These are phyloP conservation scores for Tachysurus fulvidraco DNA, from an alignment of 2,113 vertebrate genomes.

Conservation along the genomic window DNA sequence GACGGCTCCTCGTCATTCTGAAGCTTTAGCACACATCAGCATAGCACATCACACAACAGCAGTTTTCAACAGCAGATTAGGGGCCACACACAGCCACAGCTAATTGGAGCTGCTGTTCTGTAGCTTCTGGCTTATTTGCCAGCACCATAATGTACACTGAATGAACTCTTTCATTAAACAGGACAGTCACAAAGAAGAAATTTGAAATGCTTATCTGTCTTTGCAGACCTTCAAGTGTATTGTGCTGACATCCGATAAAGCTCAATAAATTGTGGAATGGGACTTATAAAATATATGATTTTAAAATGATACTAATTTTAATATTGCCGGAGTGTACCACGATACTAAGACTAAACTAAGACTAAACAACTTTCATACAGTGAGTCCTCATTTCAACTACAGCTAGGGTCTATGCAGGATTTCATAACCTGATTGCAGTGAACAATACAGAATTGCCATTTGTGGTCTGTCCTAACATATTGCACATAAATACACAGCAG, in stretches of 20 bases:
- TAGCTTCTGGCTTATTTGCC: constrained; percentile 57
- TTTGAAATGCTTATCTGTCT: constrained; percentile 48
- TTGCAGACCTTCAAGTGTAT: constrained; percentile 17
- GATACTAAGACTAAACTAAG: background rate
- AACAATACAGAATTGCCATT: constrained; percentile 17
- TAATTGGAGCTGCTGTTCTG: constrained; percentile 40
- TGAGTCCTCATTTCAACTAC: background rate
- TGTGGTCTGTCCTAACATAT: constrained; percentile 29
- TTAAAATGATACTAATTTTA: background rate
- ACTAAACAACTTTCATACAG: background rate
- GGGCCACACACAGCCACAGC: constrained; percentile 52
- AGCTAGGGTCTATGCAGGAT: background rate
- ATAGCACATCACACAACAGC: constrained; percentile 58
- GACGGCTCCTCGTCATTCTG: constrained; percentile 67
- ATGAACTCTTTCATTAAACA: constrained; percentile 57
- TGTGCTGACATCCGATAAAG: constrained; percentile 23
- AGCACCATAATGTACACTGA: constrained; percentile 59
- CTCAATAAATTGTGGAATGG: background rate
- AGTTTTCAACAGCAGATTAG: constrained; percentile 73
- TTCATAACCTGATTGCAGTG: background rate
- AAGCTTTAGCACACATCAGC: constrained; percentile 66
- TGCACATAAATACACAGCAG: constrained; percentile 43
- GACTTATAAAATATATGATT: background rate
- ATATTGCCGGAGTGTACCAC: background rate
- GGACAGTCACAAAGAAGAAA: constrained; percentile 51